Evolutionary conservation across 2,113 vertebrate genomes (phyloP).

Genomic region (Meles meles): DNA sequence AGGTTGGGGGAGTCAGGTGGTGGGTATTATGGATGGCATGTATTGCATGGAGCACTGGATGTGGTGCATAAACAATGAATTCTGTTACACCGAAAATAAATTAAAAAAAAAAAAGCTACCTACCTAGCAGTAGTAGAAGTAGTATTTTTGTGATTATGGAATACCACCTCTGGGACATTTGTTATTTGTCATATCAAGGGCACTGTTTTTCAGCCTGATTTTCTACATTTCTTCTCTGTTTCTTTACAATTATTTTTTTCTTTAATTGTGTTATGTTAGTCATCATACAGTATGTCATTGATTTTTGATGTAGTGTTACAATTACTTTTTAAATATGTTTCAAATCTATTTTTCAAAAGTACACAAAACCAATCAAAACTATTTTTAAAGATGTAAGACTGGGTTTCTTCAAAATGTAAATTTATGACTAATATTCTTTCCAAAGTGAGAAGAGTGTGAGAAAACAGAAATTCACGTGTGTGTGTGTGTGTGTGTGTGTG

Average conservation of each 20-base stretch:
- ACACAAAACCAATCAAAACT: not conserved
- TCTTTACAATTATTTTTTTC: not conserved
- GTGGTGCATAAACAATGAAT: too few species aligned
- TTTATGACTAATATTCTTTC: slow-evolving; percentile 24
- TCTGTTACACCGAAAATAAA: too few species aligned
- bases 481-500: not conserved
- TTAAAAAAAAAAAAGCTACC: not conserved
- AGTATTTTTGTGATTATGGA: not conserved
- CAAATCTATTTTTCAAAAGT: not conserved
- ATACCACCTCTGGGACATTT: not conserved
- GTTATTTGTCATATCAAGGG: not conserved
- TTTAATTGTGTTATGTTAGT: too few species aligned
- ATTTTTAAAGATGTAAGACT: slow-evolving; percentile 4
- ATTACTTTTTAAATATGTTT: not conserved
- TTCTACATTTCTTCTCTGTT: not conserved
- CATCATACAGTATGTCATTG: too few species aligned
- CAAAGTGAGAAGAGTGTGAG: not conserved
- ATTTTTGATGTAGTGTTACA: not conserved
- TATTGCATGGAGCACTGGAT: too few species aligned
- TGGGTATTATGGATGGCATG: too few species aligned
- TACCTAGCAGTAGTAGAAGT: not conserved
- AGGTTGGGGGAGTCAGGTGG: too few species aligned
- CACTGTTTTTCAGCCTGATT: not conserved
- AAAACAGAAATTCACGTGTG: not conserved
- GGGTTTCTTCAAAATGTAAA: not conserved